Evolutionary conservation across 2,113 vertebrate species (phyloP).

Genomic region (Hystrix cristata): DNA sequence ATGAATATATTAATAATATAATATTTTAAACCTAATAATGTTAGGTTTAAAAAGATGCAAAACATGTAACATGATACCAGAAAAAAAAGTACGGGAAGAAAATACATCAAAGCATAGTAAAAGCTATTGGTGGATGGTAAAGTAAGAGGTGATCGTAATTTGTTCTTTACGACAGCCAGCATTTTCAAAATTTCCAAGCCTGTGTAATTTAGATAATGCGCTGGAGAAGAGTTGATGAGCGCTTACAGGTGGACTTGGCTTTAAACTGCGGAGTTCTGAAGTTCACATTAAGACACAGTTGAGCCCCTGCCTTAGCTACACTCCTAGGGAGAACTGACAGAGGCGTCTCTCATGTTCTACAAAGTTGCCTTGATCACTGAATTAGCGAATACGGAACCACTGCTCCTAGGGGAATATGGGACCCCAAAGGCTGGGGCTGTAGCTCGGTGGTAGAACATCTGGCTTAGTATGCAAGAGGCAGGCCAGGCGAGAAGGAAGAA

Average conservation of each 20-base stretch:
- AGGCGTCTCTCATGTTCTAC: not conserved
- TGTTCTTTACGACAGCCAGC: not conserved
- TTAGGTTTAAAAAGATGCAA: not conserved
- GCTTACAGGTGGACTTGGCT: not conserved
- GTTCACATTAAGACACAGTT: not conserved
- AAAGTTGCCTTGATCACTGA: not conserved
- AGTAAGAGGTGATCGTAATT: not conserved
- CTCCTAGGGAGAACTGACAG: not conserved
- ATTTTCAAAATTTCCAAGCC: slow-evolving; percentile 24
- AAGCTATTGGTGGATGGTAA: not conserved
- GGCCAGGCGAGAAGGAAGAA: not conserved
- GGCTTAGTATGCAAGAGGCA: not conserved
- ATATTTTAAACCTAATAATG: not conserved
- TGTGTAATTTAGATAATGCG: not conserved
- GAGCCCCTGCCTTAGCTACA: not conserved
- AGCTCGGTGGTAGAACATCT: not conserved
- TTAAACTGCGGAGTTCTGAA: not conserved
- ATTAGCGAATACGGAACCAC: not conserved
- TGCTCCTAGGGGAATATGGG: not conserved
- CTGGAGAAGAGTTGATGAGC: not conserved
- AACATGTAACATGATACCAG: not conserved
- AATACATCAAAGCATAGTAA: not conserved
- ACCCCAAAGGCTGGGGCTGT: not conserved
- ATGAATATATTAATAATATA: no score
- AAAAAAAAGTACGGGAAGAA: slow-evolving; percentile 27